Base-by-base conservation (phyloP, 2,797 vertebrate species). In the Intellagama lesueurii region DNA sequence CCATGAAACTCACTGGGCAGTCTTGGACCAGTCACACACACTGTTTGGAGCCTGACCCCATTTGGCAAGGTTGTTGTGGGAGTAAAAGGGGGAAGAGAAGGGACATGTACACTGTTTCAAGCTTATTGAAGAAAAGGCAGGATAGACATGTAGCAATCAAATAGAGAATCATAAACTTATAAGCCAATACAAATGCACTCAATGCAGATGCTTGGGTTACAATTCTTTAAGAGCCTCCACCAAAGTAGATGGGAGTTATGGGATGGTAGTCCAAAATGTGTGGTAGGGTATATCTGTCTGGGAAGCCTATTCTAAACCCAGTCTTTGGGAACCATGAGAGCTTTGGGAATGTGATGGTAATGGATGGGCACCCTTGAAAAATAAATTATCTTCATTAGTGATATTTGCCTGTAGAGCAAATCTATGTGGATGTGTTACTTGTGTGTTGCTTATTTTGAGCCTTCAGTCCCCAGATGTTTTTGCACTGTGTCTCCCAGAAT, bases 131-230 rank as follows among this genome's bases (percentile, higher is more conserved):
- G 68, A 22, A 69, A 30, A 26, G 26, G 8, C 26, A 26, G 68
- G 5, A 30, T 69, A 69, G 3, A 69, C 24, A 69, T 28, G 7
- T 69, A 56, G 7, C 52, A 7, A 56, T 14, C 12, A 14, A 56
- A 56, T 56, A 56, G 52, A 56, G 60, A 64, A 22, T 64, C 60
- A 6, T 22, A 64, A 22, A 2, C 52, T 11, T 56, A 56, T 11
- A 56, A 56, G 52, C 16, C 0, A 14, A 64, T 49, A 14, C 28
- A 49, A 44, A 85, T 69, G 81, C 90, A 90, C 89, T 90, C 8
- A 28, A 47, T 26, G 11, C 28, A 28, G 68, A 69, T 72, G 30
- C 69, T 28, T 14, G 52, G 2, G 9, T 56, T 56, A 56, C 14
- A 56, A n/a, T 9, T 72, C 69, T 7, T 40, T n/a, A n/a, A n/a